Percentiles rank a stretch among this genome's conserved stretches.
Conservation (phyloP, 1,140 invertebrate species). For the Drosophila carrolli region DNA sequence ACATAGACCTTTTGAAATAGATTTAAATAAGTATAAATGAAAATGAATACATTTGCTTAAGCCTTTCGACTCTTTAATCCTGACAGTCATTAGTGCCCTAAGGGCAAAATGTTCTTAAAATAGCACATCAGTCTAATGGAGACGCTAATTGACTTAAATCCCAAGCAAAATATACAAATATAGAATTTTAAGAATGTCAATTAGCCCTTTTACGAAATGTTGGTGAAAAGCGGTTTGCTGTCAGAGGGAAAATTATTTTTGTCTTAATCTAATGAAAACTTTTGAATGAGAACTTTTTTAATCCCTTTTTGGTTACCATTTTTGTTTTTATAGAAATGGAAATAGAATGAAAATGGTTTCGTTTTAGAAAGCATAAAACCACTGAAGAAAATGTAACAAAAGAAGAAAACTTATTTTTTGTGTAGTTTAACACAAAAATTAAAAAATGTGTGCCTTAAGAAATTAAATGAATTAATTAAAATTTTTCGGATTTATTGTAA, state of each 20-base stretch:
- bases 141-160: conserved; percentile 20
- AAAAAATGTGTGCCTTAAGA: too few relatives aligned
- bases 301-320: too few relatives aligned
- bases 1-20: neutral
- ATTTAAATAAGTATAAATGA: neutral
- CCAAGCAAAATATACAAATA: conserved; percentile 2
- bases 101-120: conserved; percentile 11
- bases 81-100: too few relatives aligned
- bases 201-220: conserved; percentile 4
- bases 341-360: too few relatives aligned
- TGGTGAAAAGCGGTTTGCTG: neutral
- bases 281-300: neutral
- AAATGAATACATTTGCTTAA: neutral
- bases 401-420: too few relatives aligned
- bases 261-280: neutral
- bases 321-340: too few relatives aligned
- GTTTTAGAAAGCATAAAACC: too few relatives aligned
- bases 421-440: too few relatives aligned
- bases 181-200: conserved; percentile 16
- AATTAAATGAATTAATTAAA: too few relatives aligned
- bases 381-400: too few relatives aligned
- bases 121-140: conserved; percentile 13
- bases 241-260: neutral
- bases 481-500: too few relatives aligned
- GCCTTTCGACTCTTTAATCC: neutral